phyloP scores from a whole-genome alignment of 2,797 vertebrate species.

The Pseudochirops corinnae region DNA sequence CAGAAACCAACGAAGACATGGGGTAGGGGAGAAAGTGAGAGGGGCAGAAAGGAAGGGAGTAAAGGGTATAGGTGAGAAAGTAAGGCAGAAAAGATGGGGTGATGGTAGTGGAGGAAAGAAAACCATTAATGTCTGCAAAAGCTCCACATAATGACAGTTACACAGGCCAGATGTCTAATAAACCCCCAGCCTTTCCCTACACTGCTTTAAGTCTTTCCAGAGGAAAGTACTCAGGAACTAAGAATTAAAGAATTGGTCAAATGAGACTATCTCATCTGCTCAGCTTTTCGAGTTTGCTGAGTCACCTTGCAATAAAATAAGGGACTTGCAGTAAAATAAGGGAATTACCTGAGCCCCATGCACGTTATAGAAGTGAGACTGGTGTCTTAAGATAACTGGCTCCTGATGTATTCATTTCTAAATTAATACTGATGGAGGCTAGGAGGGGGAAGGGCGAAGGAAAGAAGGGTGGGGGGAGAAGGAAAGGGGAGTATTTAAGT shows the following conservation, averaged over 20 bases:
- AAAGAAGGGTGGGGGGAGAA: conserved; percentile 56
- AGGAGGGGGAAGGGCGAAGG: conserved; percentile 42
- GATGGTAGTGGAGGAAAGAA: conserved; percentile 71
- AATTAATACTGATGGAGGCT: conserved; percentile 68
- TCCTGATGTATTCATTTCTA: conserved; percentile 61
- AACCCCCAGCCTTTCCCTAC: conserved; percentile 50
- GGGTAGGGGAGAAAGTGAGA: conserved; percentile 52
- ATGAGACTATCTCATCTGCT: conserved; percentile 69
- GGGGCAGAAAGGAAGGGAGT: conserved; percentile 43
- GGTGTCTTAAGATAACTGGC: conserved; percentile 56
- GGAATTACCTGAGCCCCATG: conserved; percentile 53
- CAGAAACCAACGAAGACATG: conserved; percentile 69
- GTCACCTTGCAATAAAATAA: conserved; percentile 15
- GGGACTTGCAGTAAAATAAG: conserved; percentile 28
- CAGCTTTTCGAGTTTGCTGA: conserved; percentile 62
- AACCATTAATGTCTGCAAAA: conserved; percentile 66
- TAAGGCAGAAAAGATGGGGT: conserved; percentile 55
- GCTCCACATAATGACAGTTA: conserved; percentile 34
- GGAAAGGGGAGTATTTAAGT: conserved; percentile 61
- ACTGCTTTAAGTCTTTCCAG: conserved; percentile 61
- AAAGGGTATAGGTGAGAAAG: conserved; percentile 62
- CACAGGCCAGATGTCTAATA: conserved; percentile 56
- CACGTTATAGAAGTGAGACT: conserved; percentile 59
- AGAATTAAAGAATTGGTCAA: conserved; percentile 63
- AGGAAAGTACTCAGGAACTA: conserved; percentile 54